Conservation (phyloP, 2,113 vertebrate genomes). For the Neogobius melanostomus region DNA sequence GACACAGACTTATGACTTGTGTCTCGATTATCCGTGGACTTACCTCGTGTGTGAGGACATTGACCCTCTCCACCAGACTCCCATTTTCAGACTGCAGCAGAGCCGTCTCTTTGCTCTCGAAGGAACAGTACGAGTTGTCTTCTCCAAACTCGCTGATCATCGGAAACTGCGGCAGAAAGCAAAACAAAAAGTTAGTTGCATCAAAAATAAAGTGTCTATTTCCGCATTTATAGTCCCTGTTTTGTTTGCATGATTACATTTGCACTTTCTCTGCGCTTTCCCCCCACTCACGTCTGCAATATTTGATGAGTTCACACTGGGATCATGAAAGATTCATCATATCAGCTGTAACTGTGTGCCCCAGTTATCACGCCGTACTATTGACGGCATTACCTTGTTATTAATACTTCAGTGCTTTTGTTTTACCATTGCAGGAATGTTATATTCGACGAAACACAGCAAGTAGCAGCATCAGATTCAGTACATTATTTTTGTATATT, state of each 20-base stretch:
- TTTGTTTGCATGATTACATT: slow-evolving; percentile 5
- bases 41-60: slow-evolving; percentile 93
- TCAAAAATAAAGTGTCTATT: neutral
- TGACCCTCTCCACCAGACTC: slow-evolving; percentile 89
- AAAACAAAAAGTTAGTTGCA: neutral
- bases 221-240: slow-evolving; percentile 1
- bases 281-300: slow-evolving; percentile 7
- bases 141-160: slow-evolving; percentile 92
- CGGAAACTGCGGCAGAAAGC: slow-evolving; percentile 78
- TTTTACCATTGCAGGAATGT: neutral
- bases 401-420: slow-evolving; percentile 1
- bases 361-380: slow-evolving; percentile 41
- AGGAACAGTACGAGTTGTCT: slow-evolving; percentile 84
- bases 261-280: neutral
- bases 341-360: slow-evolving; percentile 29
- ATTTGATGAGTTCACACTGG: slow-evolving; percentile 38
- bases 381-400: neutral
- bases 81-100: slow-evolving; percentile 93
- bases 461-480: neutral
- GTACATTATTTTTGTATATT: neutral
- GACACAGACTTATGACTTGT: neutral
- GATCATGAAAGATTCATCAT: slow-evolving; percentile 51
- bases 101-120: slow-evolving; percentile 89
- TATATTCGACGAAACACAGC: neutral
- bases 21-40: slow-evolving; percentile 33